Base-by-base conservation (phyloP, 2,113 vertebrate species). In the crab-eating macaque (Macaca fascicularis) region DNA sequence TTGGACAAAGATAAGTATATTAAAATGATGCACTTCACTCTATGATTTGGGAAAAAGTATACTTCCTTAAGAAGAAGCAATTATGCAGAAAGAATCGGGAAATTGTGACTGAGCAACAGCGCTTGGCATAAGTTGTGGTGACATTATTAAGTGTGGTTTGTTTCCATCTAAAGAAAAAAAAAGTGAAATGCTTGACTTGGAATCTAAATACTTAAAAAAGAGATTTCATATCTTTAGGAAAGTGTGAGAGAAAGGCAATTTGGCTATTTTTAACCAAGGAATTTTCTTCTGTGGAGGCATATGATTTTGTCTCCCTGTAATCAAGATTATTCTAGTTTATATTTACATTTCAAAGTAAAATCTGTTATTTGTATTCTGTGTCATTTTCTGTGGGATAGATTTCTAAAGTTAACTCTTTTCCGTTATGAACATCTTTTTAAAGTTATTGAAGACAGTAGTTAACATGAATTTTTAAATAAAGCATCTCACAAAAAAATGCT, bases 291-390 rank as follows among this genome's bases (percentile, higher is more conserved):
- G 76, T 69, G 20, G 50, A 95, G 35, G 48, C 89, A 92, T 79
- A 79, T 93, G 79, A 97, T 96, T 97, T 92, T 84, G 87, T 91
- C 70, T 97, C 61, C 67, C 76, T 82, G 87, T 94, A 98, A 98
- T 98, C 96, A 98, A 97, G 92, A 97, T 95, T 97, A 97, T 96
- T 97, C 75, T 97, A 86, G 93, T 96, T 94, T 93, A 94, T 97
- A 98, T 95, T 97, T 97, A 96, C 89, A 97, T 97, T 97, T 97
- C 97, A 97, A 97, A 98, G 95, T 97, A 86, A 97, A 97, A 95
- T 96, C 55, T 97, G 92, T 95, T 97, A 97, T 97, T 97, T 97
- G 91, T 78, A 95, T 97, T 95, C 82, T 89, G 43, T 95, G 74
- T 76, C 50, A 96, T 93, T 95, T 98, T 96, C 88, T 95, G 50